phyloP scores from a whole-genome alignment of 2,888 invertebrate species.

The Mongoloraphidia duomilia region DNA sequence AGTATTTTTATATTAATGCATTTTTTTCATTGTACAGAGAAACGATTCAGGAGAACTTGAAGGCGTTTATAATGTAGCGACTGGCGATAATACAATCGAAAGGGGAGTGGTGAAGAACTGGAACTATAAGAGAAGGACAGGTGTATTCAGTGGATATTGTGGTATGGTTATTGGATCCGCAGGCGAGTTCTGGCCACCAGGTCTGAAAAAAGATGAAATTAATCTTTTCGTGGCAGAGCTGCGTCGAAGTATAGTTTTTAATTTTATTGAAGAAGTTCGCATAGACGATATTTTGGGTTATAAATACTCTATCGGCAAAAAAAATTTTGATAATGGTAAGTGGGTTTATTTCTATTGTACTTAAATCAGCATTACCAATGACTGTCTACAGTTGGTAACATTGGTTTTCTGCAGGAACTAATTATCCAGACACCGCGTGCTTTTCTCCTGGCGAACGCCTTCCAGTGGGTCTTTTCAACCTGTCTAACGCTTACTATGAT shows the following conservation, averaged over 20 bases:
- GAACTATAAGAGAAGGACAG: constrained; percentile 49
- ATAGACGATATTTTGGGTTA: constrained; percentile 47
- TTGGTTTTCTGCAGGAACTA: constrained; percentile 32
- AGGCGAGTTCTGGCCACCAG: constrained; percentile 67
- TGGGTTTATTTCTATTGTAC: constrained; percentile 3
- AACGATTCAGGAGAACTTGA: constrained; percentile 58
- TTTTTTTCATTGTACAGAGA: constrained; percentile 36
- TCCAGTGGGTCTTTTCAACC: constrained; percentile 59
- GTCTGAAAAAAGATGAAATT: constrained; percentile 40
- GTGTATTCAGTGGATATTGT: constrained; percentile 40
- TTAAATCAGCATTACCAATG: not conserved
- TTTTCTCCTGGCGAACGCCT: constrained; percentile 58
- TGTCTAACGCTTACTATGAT: constrained; percentile 57
- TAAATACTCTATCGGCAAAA: constrained; percentile 46
- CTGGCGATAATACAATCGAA: constrained; percentile 41
- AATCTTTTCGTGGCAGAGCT: constrained; percentile 58
- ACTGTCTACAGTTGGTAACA: not conserved
- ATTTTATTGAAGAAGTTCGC: constrained; percentile 41
- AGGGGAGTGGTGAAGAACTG: constrained; percentile 58
- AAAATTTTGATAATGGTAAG: constrained; percentile 51
- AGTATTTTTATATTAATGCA: no score
- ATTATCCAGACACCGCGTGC: constrained; percentile 45
- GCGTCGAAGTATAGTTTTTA: constrained; percentile 50
- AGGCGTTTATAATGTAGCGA: constrained; percentile 59
- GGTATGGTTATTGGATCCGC: constrained; percentile 55